Conservation (phyloP, 2,797 vertebrate genomes). For the Halcyon leucocephala region DNA sequence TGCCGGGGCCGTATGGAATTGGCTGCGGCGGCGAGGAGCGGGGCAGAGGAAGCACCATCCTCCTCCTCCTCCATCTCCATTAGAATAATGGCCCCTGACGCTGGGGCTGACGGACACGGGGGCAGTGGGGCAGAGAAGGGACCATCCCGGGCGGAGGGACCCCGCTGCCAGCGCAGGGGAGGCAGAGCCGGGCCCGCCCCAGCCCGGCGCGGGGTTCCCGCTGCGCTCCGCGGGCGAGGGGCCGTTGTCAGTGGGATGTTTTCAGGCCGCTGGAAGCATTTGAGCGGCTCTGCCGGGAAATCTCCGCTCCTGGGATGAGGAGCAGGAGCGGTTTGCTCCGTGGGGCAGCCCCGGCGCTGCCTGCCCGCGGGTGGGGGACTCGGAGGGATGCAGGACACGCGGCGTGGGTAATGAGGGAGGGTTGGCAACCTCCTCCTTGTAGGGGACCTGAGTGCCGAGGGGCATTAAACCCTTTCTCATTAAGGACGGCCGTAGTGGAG, state of each 20-base stretch:
- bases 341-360: neutral
- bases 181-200: neutral
- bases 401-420: accelerated
- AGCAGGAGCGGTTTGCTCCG: neutral
- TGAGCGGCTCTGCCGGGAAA: neutral
- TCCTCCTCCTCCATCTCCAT: neutral
- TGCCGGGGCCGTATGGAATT: neutral
- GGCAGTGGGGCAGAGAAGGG: neutral
- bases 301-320: neutral
- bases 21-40: neutral
- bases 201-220: neutral
- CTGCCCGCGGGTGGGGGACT: accelerated
- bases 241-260: neutral
- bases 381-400: neutral
- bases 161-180: neutral
- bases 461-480: accelerated
- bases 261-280: neutral
- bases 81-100: neutral
- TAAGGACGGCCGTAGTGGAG: neutral
- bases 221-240: neutral
- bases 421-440: accelerated
- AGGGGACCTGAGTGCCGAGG: neutral
- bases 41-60: accelerated
- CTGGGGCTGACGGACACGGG: neutral
- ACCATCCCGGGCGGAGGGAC: too few species aligned